Evolutionary conservation across 2,113 vertebrate genomes (phyloP).

Genomic region (Eidolon helvum): DNA sequence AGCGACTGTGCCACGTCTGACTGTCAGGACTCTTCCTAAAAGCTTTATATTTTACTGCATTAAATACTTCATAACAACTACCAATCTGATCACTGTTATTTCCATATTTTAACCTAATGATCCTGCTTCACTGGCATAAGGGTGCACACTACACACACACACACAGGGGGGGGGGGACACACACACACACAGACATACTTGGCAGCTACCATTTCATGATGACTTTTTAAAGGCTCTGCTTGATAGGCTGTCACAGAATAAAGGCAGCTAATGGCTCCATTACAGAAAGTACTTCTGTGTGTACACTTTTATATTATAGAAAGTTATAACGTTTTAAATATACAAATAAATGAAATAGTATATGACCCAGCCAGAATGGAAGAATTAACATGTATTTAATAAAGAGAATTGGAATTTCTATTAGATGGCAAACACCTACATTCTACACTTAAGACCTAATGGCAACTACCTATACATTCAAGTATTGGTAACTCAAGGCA

Average conservation of each 20-base stretch:
- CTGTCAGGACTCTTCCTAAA: constrained; percentile 75
- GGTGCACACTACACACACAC: background rate
- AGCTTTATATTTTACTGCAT: constrained; percentile 73
- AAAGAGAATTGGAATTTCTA: background rate
- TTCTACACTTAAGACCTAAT: background rate
- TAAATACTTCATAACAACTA: constrained; percentile 78
- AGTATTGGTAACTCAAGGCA: too few relatives aligned
- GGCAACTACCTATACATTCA: background rate
- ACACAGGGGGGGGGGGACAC: too few relatives aligned
- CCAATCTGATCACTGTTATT: constrained; percentile 73
- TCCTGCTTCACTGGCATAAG: constrained; percentile 61
- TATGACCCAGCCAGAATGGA: background rate
- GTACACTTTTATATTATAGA: background rate
- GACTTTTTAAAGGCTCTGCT: constrained; percentile 68
- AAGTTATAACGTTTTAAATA: background rate
- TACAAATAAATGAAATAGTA: background rate
- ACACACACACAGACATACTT: constrained; percentile 52
- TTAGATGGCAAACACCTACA: background rate
- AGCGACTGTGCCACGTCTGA: constrained; percentile 66
- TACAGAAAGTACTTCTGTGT: constrained; percentile 64
- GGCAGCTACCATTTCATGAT: constrained; percentile 74
- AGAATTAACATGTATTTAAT: background rate
- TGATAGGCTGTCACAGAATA: constrained; percentile 71
- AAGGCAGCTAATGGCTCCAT: constrained; percentile 45
- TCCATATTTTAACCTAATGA: constrained; percentile 79